phyloP scores from a whole-genome alignment of 35 echinoderm and acorn worm genomes.

The Heliocidaris erythrogramma region DNA sequence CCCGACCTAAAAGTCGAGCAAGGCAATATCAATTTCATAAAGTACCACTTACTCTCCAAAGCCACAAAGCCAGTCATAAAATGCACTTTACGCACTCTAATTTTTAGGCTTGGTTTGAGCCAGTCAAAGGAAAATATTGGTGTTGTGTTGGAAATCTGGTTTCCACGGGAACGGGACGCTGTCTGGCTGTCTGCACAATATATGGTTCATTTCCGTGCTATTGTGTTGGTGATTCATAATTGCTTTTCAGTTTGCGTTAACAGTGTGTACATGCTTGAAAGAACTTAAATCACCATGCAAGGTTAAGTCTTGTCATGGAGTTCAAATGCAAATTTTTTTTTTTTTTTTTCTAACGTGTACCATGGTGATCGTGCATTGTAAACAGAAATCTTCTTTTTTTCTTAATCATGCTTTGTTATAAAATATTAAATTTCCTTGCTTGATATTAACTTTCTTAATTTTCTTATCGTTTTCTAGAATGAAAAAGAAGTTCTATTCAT shows the following conservation, averaged over 20 bases:
- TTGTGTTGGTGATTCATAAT: constrained; percentile 1
- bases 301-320: too few relatives aligned
- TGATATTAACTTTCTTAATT: too few relatives aligned
- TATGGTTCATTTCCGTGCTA: background rate
- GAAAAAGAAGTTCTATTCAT: constrained; percentile 99
- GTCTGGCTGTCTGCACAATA: constrained; percentile 14
- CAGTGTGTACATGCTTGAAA: background rate
- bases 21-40: background rate
- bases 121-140: background rate
- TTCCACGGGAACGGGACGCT: constrained; percentile 17
- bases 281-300: too few relatives aligned
- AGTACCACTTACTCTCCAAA: background rate
- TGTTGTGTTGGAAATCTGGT: background rate
- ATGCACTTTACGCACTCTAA: background rate
- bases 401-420: too few relatives aligned
- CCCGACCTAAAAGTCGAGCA: background rate
- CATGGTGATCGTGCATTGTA: too few relatives aligned
- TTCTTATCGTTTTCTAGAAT: constrained; percentile 66
- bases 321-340: too few relatives aligned
- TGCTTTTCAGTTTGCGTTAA: background rate
- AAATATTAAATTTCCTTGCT: too few relatives aligned
- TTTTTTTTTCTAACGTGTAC: too few relatives aligned
- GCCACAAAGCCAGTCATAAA: background rate
- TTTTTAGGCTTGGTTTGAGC: background rate
- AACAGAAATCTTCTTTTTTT: too few relatives aligned